phyloP scores from a whole-genome alignment of 2,797 vertebrate species.

The Gadopsis marmoratus region DNA sequence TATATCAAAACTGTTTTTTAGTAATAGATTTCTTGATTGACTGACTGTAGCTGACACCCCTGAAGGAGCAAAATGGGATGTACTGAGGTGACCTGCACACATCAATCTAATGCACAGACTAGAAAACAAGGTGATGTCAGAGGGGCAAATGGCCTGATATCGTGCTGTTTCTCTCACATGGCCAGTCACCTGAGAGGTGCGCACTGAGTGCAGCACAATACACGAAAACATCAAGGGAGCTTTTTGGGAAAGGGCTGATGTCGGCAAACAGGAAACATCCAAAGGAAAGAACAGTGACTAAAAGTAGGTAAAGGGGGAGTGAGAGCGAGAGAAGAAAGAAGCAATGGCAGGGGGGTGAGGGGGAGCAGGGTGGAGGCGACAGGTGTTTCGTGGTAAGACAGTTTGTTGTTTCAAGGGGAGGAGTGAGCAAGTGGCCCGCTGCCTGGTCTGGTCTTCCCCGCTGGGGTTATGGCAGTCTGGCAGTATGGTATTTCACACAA shows the following conservation, averaged over 20 bases:
- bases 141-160: background rate
- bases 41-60: no score
- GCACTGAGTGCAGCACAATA: conserved; percentile 10
- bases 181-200: conserved; percentile 19
- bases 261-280: conserved; percentile 40
- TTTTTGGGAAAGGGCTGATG: conserved; percentile 32
- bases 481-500: conserved; percentile 68
- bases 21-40: no score
- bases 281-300: conserved; percentile 31
- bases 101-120: background rate
- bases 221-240: conserved; percentile 33
- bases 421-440: conserved; percentile 65
- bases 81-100: background rate
- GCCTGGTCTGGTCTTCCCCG: conserved; percentile 50
- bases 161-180: conserved; percentile 5
- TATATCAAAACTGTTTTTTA: background rate
- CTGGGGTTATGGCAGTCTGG: conserved; percentile 59
- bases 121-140: conserved; percentile 31
- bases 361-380: conserved; percentile 22
- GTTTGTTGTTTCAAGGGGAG: conserved; percentile 80
- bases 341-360: background rate
- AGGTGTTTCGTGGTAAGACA: conserved; percentile 73
- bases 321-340: conserved; percentile 29
- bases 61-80: conserved; percentile 5
- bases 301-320: conserved; percentile 11